Conservation (phyloP, 2,797 vertebrate species). For the Anolis apletophallus region DNA sequence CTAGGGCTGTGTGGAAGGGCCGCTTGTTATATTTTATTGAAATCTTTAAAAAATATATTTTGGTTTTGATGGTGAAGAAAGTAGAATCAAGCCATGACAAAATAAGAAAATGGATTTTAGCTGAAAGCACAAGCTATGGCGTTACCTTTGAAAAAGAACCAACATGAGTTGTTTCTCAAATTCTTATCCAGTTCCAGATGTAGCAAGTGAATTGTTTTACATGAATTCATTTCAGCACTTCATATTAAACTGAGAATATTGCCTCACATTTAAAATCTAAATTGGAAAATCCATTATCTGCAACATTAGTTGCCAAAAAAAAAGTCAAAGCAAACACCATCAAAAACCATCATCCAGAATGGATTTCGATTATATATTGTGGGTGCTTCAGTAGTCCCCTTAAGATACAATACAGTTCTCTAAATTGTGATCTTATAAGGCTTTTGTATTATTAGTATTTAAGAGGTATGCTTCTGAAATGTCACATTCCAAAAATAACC, state of each 20-base stretch:
- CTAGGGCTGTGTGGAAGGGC: no score
- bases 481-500: conserved; percentile 91
- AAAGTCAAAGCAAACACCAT: conserved; percentile 49
- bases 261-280: background rate
- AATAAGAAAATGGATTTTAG: background rate
- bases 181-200: background rate
- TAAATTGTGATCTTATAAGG: conserved; percentile 68
- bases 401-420: conserved; percentile 49
- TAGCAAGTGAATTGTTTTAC: background rate
- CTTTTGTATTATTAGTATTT: conserved; percentile 73
- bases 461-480: conserved; percentile 83
- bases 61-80: background rate
- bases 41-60: background rate
- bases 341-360: background rate
- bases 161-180: background rate
- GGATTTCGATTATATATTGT: conserved; percentile 20
- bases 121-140: background rate
- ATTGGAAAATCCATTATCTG: background rate
- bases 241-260: background rate
- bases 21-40: background rate
- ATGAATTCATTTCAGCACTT: background rate
- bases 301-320: background rate
- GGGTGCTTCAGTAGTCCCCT: background rate
- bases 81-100: background rate
- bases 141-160: background rate